A percentile compares a stretch with the other conserved stretches of the same genome.
phyloP scores from a whole-genome alignment of 2,797 vertebrate species.

The Orientallactaga sibirica region DNA sequence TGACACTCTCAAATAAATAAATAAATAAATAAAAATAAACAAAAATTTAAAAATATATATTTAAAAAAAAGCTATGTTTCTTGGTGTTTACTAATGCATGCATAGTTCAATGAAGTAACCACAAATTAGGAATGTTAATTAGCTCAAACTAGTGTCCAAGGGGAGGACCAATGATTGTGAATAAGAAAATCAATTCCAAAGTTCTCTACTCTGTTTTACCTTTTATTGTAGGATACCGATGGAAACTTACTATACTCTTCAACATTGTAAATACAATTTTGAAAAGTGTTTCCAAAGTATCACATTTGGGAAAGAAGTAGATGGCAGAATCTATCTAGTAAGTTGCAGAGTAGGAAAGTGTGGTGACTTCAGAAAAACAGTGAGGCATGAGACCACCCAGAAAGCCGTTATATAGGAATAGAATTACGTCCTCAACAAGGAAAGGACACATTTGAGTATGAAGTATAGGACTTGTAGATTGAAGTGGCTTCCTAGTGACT shows the following conservation, averaged over 20 bases:
- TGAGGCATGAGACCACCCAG: neutral
- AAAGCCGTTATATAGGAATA: neutral
- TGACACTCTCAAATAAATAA: too few relatives aligned
- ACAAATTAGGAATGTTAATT: neutral
- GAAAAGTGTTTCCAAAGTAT: neutral
- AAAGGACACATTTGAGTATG: neutral
- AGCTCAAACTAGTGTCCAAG: neutral
- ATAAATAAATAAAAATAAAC: too few relatives aligned
- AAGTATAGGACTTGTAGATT: neutral
- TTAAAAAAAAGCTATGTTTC: too few relatives aligned
- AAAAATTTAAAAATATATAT: too few relatives aligned
- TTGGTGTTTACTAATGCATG: neutral
- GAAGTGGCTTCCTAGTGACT: neutral
- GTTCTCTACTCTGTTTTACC: neutral
- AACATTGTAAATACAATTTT: neutral
- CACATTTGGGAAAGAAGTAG: neutral
- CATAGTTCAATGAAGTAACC: neutral
- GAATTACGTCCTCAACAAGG: neutral
- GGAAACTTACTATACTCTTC: neutral
- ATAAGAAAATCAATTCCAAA: neutral
- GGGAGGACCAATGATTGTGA: neutral
- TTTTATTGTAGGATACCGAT: neutral
- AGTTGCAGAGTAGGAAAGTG: neutral
- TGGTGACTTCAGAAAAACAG: neutral
- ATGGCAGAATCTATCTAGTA: neutral